phyloP scores from a whole-genome alignment of 2,888 invertebrate species.

The Agrilus cyanescens region DNA sequence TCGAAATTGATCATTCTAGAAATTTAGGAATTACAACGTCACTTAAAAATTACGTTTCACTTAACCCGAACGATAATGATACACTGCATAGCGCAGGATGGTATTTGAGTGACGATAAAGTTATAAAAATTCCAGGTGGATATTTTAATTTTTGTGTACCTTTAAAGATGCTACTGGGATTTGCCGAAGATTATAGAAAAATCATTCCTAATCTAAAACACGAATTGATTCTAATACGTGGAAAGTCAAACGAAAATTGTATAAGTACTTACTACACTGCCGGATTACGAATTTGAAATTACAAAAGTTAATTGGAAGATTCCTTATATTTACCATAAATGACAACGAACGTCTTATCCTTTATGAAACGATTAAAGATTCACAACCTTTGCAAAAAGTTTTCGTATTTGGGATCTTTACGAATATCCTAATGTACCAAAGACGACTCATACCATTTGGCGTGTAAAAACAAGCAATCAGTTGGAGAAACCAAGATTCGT shows the following conservation, averaged over 20 bases:
- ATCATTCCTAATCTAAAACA: slow-evolving; percentile 30
- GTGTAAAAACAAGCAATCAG: no score
- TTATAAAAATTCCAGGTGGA: slow-evolving; percentile 12
- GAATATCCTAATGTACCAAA: no score
- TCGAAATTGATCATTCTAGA: slow-evolving; percentile 24
- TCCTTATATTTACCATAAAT: slow-evolving; percentile 12
- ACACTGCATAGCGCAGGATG: slow-evolving; percentile 20
- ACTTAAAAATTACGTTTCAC: slow-evolving; percentile 27
- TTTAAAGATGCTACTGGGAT: slow-evolving; percentile 24
- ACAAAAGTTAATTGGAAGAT: slow-evolving; percentile 18
- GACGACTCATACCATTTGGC: no score
- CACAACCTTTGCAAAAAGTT: no score
- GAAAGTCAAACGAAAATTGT: slow-evolving; percentile 19
- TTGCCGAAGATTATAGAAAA: slow-evolving; percentile 28
- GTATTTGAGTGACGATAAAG: slow-evolving; percentile 9
- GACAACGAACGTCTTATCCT: no score
- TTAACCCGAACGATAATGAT: slow-evolving; percentile 18
- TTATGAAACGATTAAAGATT: no score
- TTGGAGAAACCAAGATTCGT: no score
- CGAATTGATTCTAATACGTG: slow-evolving; percentile 28
- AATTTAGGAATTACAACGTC: slow-evolving; percentile 25
- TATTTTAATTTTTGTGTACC: slow-evolving; percentile 10
- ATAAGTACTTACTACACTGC: slow-evolving; percentile 11
- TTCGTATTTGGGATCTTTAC: no score
- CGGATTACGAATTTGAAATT: slow-evolving; percentile 7